Evolutionary conservation across 2,113 vertebrate species (phyloP).

Genomic region (Onychostruthus taczanowskii): DNA sequence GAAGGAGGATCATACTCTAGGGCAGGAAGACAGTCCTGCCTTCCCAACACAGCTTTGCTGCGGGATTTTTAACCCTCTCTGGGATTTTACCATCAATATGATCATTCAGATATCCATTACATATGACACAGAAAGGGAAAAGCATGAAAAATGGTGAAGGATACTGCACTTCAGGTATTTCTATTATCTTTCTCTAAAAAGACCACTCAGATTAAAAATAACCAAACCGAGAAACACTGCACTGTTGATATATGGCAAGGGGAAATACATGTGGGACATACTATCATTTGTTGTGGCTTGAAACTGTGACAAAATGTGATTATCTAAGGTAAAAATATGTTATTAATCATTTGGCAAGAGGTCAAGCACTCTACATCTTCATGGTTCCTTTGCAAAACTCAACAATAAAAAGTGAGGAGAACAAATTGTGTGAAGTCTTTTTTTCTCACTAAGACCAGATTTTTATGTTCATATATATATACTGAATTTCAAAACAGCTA

Average conservation of each 20-base stretch:
- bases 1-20: neutral
- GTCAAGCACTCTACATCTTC: neutral
- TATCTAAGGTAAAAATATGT: neutral
- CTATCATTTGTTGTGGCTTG: neutral
- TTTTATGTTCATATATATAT: neutral
- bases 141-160: neutral
- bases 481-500: neutral
- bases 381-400: neutral
- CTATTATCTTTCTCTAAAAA: neutral
- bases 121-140: neutral
- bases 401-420: neutral
- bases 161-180: neutral
- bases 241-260: neutral
- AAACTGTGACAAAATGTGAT: neutral
- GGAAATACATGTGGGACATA: neutral
- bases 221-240: neutral
- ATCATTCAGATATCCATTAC: neutral
- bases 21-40: neutral
- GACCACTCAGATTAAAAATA: rapidly evolving
- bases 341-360: neutral
- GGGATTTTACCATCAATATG: neutral
- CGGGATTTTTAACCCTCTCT: neutral
- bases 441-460: neutral
- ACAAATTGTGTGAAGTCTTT: neutral
- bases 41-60: neutral